These are phyloP conservation scores for Cromileptes altivelis DNA, from an alignment of 2,113 vertebrate species.

Conservation along the genomic window DNA sequence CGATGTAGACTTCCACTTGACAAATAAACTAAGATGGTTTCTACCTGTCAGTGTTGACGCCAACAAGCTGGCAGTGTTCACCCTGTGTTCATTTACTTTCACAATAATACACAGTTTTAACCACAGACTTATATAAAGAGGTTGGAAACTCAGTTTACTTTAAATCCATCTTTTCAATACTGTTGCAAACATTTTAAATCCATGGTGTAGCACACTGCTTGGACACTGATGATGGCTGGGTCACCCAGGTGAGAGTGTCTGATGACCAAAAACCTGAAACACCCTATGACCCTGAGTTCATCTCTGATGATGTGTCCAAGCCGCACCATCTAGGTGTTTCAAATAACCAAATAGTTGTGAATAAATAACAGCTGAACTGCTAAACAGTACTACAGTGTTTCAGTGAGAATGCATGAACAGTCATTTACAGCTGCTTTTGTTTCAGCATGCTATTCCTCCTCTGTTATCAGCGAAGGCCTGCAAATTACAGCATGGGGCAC, in stretches of 20 bases:
- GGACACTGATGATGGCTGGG: too few relatives aligned
- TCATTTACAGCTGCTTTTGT: neutral
- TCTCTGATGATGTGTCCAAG: too few relatives aligned
- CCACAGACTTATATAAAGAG: neutral
- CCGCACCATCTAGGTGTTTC: too few relatives aligned
- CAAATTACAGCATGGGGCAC: neutral
- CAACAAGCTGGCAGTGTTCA: neutral
- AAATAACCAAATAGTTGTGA: neutral
- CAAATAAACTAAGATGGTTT: neutral
- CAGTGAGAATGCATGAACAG: neutral
- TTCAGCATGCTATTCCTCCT: slow-evolving; percentile 21
- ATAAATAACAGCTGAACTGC: neutral
- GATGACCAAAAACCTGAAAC: too few relatives aligned
- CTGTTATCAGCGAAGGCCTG: slow-evolving; percentile 34
- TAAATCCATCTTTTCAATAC: neutral
- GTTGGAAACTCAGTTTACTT: neutral
- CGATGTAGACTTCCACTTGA: neutral
- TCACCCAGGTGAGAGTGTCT: too few relatives aligned
- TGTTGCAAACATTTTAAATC: neutral
- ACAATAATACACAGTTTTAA: neutral
- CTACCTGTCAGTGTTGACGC: neutral
- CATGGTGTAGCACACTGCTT: too few relatives aligned
- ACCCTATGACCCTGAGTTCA: too few relatives aligned
- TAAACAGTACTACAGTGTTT: neutral
- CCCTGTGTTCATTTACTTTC: neutral